A percentile compares a stretch with the other conserved stretches of the same genome.
Evolutionary conservation across 2,797 vertebrate genomes (phyloP).

Genomic region (Knipowitschia caucasica): DNA sequence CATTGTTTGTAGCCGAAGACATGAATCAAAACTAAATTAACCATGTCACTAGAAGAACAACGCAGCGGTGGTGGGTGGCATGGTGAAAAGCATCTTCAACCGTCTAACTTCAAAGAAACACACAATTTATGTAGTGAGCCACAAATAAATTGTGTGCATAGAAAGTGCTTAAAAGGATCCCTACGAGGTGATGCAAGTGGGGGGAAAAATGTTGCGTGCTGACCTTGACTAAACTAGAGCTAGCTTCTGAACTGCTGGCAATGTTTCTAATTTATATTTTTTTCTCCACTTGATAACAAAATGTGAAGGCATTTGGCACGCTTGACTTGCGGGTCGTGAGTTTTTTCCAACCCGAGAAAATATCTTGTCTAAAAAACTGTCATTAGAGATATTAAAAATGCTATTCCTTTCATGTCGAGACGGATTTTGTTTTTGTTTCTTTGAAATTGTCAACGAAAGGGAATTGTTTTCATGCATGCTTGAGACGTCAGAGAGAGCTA

Average conservation of each 20-base stretch:
- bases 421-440: slow-evolving; percentile 8
- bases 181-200: neutral
- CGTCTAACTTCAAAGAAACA: slow-evolving; percentile 32
- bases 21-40: slow-evolving; percentile 40
- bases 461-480: neutral
- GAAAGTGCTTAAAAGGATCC: slow-evolving; percentile 6
- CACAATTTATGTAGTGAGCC: slow-evolving; percentile 13
- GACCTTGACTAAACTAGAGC: slow-evolving; percentile 7
- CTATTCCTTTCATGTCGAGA: neutral
- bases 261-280: neutral
- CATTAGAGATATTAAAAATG: slow-evolving; percentile 17
- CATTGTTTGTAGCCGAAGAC: slow-evolving; percentile 20
- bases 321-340: neutral
- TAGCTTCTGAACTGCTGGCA: neutral
- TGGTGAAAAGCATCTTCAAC: slow-evolving; percentile 20
- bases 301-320: neutral
- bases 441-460: neutral
- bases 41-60: slow-evolving; percentile 47
- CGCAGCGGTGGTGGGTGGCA: slow-evolving; percentile 30
- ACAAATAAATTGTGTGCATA: slow-evolving; percentile 19
- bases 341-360: slow-evolving; percentile 12
- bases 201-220: neutral
- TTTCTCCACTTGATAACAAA: slow-evolving; percentile 6
- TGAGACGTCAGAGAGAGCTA: neutral
- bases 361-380: slow-evolving; percentile 11